Base-by-base conservation (phyloP, 2,113 vertebrate species). In the Chamaea fasciata region DNA sequence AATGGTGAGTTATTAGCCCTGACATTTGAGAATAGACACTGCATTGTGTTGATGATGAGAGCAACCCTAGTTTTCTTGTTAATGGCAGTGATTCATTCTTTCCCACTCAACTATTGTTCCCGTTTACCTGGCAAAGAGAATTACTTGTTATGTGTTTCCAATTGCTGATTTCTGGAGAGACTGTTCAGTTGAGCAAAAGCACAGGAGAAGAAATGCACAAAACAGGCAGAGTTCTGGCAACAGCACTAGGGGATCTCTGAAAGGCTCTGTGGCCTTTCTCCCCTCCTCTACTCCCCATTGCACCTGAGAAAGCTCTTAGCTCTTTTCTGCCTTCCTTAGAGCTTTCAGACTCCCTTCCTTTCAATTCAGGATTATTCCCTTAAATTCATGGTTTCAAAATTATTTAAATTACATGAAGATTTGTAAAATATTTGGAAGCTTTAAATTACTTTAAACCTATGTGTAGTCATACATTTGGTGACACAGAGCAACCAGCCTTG, bases 21-120 rank as follows among this genome's bases (percentile, higher is more conserved):
- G 95, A 96, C 96, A 95, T 96, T 96, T 97, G 88, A 94, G 95
- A 95, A 96, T 87, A 96, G 96, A 90, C 85, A 94, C 75, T 79
- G 85, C 83, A 95, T 95, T 96, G 94, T 95, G 85, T 94, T 16
- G 12, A 93, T 76, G 83, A 95, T 95, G 90, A 96, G 57, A 89
- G 87, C 80, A 95, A 93, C 47, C 35, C 85, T 67, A 81, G 95
- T 93, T 87, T 91, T 90, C 92, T 91, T 95, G 44, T 85, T 95
- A 95, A 94, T 70, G 75, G 82, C 89, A 88, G 22, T 96, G 94
- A 95, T 94, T 96, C 96, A 95, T 94, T 92, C 95, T 95, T 96
- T 96, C 89, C 94, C 93, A 90, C 80, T 91, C 68, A 41, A 60
- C 92, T 94, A 95, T 96, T 96, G 94, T 94, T 97, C 87, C 77